Evolutionary conservation across 2,888 invertebrate genomes (phyloP).

Genomic region (Belgica antarctica): DNA sequence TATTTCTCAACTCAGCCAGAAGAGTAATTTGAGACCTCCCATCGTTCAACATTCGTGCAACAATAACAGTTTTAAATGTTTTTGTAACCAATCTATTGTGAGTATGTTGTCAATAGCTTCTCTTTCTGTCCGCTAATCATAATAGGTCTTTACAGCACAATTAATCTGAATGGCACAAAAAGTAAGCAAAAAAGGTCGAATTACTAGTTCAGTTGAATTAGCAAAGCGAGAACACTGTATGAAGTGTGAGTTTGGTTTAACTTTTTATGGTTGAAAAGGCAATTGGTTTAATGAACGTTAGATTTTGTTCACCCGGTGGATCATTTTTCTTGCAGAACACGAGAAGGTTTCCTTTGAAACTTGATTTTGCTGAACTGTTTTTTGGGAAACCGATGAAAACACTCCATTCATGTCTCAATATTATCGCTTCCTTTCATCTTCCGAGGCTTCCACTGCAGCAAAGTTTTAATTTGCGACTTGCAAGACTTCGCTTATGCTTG

Average conservation of each 20-base stretch:
- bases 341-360: neutral
- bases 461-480: too few relatives aligned
- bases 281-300: slow-evolving; percentile 25
- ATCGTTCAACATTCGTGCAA: neutral
- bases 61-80: slow-evolving; percentile 28
- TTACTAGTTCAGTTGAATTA: slow-evolving; percentile 25
- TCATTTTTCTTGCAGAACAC: neutral
- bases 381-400: neutral
- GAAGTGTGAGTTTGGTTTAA: slow-evolving; percentile 24
- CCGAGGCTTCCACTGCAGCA: too few relatives aligned
- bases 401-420: neutral
- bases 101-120: slow-evolving; percentile 10
- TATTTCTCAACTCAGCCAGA: neutral
- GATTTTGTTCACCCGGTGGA: slow-evolving; percentile 10
- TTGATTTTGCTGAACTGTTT: neutral
- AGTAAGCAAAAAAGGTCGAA: neutral
- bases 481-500: neutral
- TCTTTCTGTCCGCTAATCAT: slow-evolving; percentile 26
- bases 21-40: slow-evolving; percentile 34
- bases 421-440: slow-evolving; percentile 15
- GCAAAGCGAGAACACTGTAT: neutral
- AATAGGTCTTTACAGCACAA: slow-evolving; percentile 26
- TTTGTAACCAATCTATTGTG: slow-evolving; percentile 29
- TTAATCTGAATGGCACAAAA: slow-evolving; percentile 21
- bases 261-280: slow-evolving; percentile 13